These are phyloP conservation scores for Amphipyra tragopoginis DNA, from an alignment of 2,888 invertebrate genomes.

Conservation along the genomic window DNA sequence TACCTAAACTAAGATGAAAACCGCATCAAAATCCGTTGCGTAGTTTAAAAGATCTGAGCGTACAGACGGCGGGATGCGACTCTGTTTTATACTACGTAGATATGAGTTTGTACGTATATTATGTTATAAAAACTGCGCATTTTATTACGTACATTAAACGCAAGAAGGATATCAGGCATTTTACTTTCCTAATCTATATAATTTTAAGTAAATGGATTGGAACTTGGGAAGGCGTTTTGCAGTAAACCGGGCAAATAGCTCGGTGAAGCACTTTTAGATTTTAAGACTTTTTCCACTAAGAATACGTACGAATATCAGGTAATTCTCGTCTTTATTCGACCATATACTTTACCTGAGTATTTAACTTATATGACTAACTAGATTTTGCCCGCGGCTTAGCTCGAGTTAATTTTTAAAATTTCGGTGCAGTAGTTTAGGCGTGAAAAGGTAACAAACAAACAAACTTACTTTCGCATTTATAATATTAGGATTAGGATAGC, in stretches of 20 bases:
- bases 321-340: slow-evolving; percentile 12
- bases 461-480: no score
- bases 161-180: slow-evolving; percentile 7
- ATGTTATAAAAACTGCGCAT: not conserved
- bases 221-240: slow-evolving; percentile 23
- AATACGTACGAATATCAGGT: slow-evolving; percentile 16
- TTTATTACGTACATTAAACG: not conserved
- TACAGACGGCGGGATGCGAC: no score
- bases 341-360: slow-evolving; percentile 4
- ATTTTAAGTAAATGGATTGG: slow-evolving; percentile 26
- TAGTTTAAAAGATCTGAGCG: no score
- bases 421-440: no score
- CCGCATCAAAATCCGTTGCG: no score
- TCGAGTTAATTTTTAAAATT: no score
- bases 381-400: no score
- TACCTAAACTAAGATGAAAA: no score
- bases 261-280: slow-evolving; percentile 28
- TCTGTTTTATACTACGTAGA: no score
- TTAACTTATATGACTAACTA: not conserved
- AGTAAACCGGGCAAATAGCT: slow-evolving; percentile 38
- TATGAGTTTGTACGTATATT: not conserved
- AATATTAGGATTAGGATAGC: no score
- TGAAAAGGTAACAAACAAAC: no score
- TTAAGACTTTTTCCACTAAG: slow-evolving; percentile 26
- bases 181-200: slow-evolving; percentile 29